Base-by-base conservation (phyloP, 2,113 vertebrate species). In the Pongo abelii region DNA sequence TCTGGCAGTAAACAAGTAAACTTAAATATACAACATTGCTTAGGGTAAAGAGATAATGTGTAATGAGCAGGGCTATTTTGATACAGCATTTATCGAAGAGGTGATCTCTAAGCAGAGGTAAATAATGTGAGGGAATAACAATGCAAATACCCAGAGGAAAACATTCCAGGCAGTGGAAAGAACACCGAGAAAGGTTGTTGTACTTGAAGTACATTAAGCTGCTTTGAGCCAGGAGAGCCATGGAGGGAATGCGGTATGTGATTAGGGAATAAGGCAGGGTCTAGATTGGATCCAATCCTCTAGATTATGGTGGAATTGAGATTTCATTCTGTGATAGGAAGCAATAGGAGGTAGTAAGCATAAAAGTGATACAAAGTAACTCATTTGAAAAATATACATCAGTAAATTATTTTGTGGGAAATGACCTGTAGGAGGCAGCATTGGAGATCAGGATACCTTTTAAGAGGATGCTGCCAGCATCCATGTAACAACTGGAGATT, bases 251-350 rank as follows among this genome's bases (percentile, higher is more conserved):
- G 23, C 0, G 1, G 61, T 6, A 30, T 23, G 35, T 11, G 32
- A 3, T 64, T 50, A 25, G 11, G 10, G 23, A 79, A 1, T 46
- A 8, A 14, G 25, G 11, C 3, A 50, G 6, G 1, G 6, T 0
- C 48, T 40, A 1, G 17, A 38, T 35, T 8, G 6, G 3, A n/a
- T 12, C 3, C 6, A 8, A 18, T 17, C 57, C 32, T 35, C 12
- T 27, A 69, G 20, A 8, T 32, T 2, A 57, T 20, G 17, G 6
- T 1, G 10, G 61, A 64, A 14, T 20, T 91, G 75, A 10, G 35
- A 43, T 93, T 70, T 93, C 30, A 75, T 75, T 75, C 43, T 38
- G 2, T 70, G 13, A 40, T 20, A 84, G 38, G 6, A 91, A 91
- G 32, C 22, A 81, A 57, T 55, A 79, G 1, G 7, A 79, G 14